Evolutionary conservation across 2,797 vertebrate genomes (phyloP).

Genomic region (Takifugu rubripes): DNA sequence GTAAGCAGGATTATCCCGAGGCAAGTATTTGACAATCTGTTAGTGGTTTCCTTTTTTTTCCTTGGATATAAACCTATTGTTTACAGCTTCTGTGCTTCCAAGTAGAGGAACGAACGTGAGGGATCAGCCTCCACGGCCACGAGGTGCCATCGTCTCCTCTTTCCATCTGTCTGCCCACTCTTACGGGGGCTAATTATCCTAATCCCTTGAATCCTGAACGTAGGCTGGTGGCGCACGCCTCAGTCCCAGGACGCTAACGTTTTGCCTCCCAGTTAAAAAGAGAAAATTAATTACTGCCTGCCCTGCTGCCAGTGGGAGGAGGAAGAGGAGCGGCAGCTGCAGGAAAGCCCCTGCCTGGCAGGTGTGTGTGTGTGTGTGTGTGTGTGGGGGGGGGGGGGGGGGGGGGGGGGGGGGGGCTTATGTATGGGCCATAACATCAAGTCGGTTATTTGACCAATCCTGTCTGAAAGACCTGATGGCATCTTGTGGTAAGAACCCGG

Average conservation of each 20-base stretch:
- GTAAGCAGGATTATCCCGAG: background rate
- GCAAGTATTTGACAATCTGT: conserved; percentile 3
- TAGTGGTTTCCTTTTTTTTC: conserved; percentile 26
- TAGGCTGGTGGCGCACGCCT: conserved; percentile 68
- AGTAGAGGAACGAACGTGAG: conserved; percentile 45
- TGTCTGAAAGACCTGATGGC: no score
- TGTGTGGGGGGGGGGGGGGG: conserved; percentile 49
- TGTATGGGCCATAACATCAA: conserved; percentile 27
- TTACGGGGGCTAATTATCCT: conserved; percentile 84
- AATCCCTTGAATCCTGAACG: conserved; percentile 79
- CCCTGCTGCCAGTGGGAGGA: conserved; percentile 73
- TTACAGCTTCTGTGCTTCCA: conserved; percentile 51
- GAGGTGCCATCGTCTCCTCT: conserved; percentile 66
- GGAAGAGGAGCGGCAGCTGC: conserved; percentile 57
- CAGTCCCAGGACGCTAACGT: conserved; percentile 70
- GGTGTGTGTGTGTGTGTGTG: conserved; percentile 35
- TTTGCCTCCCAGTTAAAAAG: conserved; percentile 82
- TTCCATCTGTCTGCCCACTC: conserved; percentile 80
- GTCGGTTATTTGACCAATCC: conserved; percentile 20
- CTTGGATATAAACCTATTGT: conserved; percentile 54
- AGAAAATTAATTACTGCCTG: conserved; percentile 83
- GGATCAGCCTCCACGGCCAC: conserved; percentile 57
- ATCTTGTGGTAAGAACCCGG: no score
- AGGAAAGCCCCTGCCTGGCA: conserved; percentile 54
- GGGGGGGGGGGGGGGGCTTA: conserved; percentile 45